Percentiles rank a stretch among this genome's conserved stretches.
Evolutionary conservation across 2,113 vertebrate species (phyloP).

Genomic region (Rhabdomys dilectus): DNA sequence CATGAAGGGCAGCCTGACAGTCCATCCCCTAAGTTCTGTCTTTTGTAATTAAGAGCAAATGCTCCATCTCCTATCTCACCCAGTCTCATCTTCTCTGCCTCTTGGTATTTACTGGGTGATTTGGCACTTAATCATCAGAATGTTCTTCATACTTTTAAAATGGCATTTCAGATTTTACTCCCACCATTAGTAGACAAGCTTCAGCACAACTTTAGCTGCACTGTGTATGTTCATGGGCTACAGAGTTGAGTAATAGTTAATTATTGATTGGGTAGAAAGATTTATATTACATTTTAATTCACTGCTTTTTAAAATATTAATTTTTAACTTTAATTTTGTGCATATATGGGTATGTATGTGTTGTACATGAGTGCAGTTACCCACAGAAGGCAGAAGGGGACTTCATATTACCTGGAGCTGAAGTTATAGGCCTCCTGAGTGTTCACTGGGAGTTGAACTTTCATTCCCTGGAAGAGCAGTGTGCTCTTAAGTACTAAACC

Average conservation of each 20-base stretch:
- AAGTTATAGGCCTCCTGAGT: background rate
- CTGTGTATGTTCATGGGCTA: background rate
- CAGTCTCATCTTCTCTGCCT: background rate
- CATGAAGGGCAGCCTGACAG: background rate
- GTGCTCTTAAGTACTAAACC: background rate
- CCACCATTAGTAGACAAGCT: background rate
- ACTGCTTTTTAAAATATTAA: background rate
- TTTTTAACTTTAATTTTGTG: background rate
- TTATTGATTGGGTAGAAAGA: background rate
- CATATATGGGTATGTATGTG: background rate
- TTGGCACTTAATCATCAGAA: background rate
- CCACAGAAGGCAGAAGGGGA: background rate
- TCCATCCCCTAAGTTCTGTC: background rate
- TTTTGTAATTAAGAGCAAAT: background rate
- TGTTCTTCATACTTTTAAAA: slow-evolving; percentile 10
- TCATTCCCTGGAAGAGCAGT: background rate
- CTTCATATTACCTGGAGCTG: no score
- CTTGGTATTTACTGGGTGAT: background rate
- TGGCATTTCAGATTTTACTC: background rate
- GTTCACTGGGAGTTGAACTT: background rate
- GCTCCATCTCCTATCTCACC: background rate
- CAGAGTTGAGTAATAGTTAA: background rate
- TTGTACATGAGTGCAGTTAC: background rate
- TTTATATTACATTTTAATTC: background rate
- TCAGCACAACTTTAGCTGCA: background rate